Conservation (phyloP, 1,140 invertebrate species). For the Gyrodactylus bullatarudis region DNA sequence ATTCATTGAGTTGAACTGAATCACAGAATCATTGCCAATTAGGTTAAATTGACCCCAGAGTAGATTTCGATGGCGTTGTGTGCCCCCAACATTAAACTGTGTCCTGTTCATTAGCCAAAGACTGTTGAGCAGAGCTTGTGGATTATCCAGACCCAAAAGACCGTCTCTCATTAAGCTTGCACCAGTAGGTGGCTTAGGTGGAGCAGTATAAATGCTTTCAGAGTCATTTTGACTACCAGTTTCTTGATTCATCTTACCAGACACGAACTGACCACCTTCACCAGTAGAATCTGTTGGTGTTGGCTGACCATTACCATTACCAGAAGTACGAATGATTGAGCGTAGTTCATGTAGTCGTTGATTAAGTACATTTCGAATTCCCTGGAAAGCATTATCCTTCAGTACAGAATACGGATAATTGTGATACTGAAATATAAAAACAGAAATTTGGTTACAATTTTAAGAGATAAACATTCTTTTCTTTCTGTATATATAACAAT, state of each 20-base stretch:
- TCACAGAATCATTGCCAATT: not conserved
- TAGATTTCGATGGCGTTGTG: not conserved
- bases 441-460: not conserved
- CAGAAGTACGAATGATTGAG: not conserved
- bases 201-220: not conserved
- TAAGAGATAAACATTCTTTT: too few relatives aligned
- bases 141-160: not conserved
- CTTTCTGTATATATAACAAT: too few relatives aligned
- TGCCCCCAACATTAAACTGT: not conserved
- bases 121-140: conserved; percentile 4
- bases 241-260: not conserved
- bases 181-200: not conserved
- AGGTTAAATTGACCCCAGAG: conserved; percentile 6
- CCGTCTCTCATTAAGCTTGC: not conserved
- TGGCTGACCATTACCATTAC: too few relatives aligned
- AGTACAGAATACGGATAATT: conserved; percentile 2
- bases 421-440: not conserved
- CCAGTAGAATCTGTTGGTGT: not conserved
- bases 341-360: conserved; percentile 3
- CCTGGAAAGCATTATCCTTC: not conserved
- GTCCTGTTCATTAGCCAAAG: conserved; percentile 5
- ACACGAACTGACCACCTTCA: not conserved
- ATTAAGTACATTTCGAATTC: not conserved
- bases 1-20: not conserved
- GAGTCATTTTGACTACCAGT: not conserved